phyloP scores from a whole-genome alignment of 2,888 invertebrate species.

The Drosophila neotestacea region DNA sequence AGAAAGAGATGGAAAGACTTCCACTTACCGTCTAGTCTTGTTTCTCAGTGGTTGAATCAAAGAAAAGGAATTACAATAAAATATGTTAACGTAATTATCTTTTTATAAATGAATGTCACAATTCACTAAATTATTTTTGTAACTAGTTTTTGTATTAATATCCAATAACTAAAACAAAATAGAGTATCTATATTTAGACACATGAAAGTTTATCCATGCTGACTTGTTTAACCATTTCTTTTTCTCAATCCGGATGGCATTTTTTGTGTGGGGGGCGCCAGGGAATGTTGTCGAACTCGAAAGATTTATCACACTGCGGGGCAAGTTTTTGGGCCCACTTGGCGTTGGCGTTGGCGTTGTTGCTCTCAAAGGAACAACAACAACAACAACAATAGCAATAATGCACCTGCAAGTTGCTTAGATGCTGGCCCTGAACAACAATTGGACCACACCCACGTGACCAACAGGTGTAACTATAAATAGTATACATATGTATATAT shows the following conservation, averaged over 20 bases:
- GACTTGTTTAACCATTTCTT: background rate
- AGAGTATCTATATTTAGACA: background rate
- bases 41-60: too few species aligned
- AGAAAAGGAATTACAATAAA: too few species aligned
- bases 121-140: too few species aligned
- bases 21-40: too few species aligned
- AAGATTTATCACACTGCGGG: constrained; percentile 45
- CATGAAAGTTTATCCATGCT: background rate
- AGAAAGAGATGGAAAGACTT: too few species aligned
- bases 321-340: constrained; percentile 10
- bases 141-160: too few species aligned
- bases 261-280: constrained; percentile 44
- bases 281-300: constrained; percentile 35
- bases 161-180: background rate
- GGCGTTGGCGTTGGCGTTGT: constrained; percentile 36
- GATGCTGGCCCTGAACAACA: constrained; percentile 51
- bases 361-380: constrained; percentile 45
- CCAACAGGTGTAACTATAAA: constrained; percentile 45
- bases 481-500: constrained; percentile 4
- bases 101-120: too few species aligned
- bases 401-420: constrained; percentile 49
- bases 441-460: constrained; percentile 27
- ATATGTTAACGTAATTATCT: too few species aligned
- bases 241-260: constrained; percentile 24
- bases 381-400: constrained; percentile 29